Percentiles rank a stretch among this genome's conserved stretches.
phyloP scores from a whole-genome alignment of 2,797 vertebrate species.

The Lepus townsendii region DNA sequence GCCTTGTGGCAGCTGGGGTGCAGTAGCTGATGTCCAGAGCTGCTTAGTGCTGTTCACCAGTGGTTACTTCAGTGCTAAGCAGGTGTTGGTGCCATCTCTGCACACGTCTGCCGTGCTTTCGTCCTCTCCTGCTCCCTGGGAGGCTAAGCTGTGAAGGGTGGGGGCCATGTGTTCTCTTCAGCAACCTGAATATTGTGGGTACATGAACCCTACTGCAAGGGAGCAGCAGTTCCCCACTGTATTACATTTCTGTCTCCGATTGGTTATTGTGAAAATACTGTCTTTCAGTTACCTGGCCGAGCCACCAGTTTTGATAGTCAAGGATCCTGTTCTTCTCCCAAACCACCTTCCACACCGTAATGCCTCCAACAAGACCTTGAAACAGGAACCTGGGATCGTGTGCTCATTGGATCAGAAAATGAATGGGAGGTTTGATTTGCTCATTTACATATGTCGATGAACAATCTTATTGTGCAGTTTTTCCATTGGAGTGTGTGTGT shows the following conservation, averaged over 20 bases:
- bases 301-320: constrained; percentile 99
- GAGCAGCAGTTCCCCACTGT: not conserved
- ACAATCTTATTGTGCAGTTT: constrained; percentile 74
- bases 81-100: not conserved
- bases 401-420: constrained; percentile 63
- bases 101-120: not conserved
- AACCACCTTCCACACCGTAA: constrained; percentile 93
- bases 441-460: constrained; percentile 77
- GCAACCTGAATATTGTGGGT: not conserved
- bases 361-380: constrained; percentile 5
- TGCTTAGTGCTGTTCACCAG: not conserved
- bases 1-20: not conserved
- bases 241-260: not conserved
- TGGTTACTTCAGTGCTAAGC: not conserved
- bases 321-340: constrained; percentile 97
- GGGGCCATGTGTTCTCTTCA: not conserved
- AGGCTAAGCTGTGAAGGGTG: not conserved
- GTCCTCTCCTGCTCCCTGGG: not conserved
- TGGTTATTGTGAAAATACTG: constrained; percentile 77
- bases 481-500: constrained; percentile 69
- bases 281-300: constrained; percentile 95
- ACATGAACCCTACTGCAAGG: not conserved
- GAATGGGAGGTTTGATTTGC: constrained; percentile 77
- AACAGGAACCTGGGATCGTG: constrained; percentile 53
- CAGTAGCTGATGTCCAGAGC: not conserved